A percentile compares a stretch with the other conserved stretches of the same genome.
These are phyloP conservation scores for Cataglyphis livida DNA, from an alignment of 2,888 invertebrate genomes.

Conservation along the genomic window DNA sequence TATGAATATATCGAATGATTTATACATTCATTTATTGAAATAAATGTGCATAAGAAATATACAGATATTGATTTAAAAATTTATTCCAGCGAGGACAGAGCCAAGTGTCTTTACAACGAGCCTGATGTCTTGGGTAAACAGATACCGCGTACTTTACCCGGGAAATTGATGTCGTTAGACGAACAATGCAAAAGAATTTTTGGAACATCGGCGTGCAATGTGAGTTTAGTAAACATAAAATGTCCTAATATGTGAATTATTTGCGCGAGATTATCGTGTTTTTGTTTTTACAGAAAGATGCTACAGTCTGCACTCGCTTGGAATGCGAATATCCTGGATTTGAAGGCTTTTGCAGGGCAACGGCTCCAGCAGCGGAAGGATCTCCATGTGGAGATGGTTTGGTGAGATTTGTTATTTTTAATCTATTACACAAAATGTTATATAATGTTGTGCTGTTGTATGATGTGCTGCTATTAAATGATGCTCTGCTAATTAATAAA, in stretches of 20 bases:
- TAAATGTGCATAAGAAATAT: not conserved
- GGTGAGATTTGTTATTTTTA: constrained; percentile 86
- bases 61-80: not conserved
- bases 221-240: constrained; percentile 84
- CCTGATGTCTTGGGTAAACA: constrained; percentile 93
- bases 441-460: too few species aligned
- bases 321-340: constrained; percentile 96
- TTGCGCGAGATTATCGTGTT: not conserved
- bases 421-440: not conserved
- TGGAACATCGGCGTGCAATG: constrained; percentile 92
- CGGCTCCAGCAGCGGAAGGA: constrained; percentile 96
- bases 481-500: not conserved
- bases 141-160: constrained; percentile 93
- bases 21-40: not conserved
- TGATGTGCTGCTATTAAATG: not conserved
- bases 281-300: constrained; percentile 78
- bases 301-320: constrained; percentile 95
- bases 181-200: constrained; percentile 95
- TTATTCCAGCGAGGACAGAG: constrained; percentile 80
- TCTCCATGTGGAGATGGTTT: constrained; percentile 95
- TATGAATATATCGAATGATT: constrained; percentile 52
- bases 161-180: constrained; percentile 93
- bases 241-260: not conserved
- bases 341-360: constrained; percentile 93
- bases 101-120: constrained; percentile 95